Base-by-base conservation (phyloP, 2,113 vertebrate species). In the Heptranchias perlo region DNA sequence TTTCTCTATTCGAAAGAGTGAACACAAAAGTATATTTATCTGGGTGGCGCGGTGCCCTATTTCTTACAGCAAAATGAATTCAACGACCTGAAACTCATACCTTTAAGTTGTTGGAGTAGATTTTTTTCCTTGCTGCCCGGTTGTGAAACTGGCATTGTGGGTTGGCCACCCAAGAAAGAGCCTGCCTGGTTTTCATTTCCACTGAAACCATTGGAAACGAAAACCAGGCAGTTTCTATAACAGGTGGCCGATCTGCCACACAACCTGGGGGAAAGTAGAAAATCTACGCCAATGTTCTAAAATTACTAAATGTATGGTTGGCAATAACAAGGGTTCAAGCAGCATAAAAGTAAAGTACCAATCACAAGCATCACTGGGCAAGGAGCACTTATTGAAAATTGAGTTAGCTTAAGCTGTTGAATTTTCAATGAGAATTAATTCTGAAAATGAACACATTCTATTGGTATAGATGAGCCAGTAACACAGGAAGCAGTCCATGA, bases 311-410 rank as follows among this genome's bases (percentile, higher is more conserved):
- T 91, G 87, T n/a, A 28, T 54, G 49, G 52, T 25, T 89, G 86
- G 31, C 23, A 31, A 25, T 10, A 31, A 58, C 31, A 92, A 18
- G 89, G 89, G 18, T 92, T 18, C 1, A n/a, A n/a, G 16, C 35
- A n/a, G 54, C 14, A n/a, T 21, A 5, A n/a, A 39, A 21, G 35
- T 35, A 92, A 62, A 62, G 2, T 92, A 92, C 54, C 89, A 92
- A 92, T 92, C 89, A 61, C 31, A 62, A 92, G 89, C 89, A 62
- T 39, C 89, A 92, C 89, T 92, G 54, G 35, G 54, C 54, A 92
- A 58, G 18, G 89, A 61, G 58, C 1, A 62, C 11, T 52, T 23
- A 87, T 11, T 92, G 89, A 92, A 92, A 92, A 39, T 61, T 92
- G 89, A 92, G 28, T 61, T 16, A n/a, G 58, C 14, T 92, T 61